Percentiles rank a stretch among this genome's conserved stretches.
Evolutionary conservation across 2,797 vertebrate species (phyloP).

Genomic region (Heteromormyrus szaboi): DNA sequence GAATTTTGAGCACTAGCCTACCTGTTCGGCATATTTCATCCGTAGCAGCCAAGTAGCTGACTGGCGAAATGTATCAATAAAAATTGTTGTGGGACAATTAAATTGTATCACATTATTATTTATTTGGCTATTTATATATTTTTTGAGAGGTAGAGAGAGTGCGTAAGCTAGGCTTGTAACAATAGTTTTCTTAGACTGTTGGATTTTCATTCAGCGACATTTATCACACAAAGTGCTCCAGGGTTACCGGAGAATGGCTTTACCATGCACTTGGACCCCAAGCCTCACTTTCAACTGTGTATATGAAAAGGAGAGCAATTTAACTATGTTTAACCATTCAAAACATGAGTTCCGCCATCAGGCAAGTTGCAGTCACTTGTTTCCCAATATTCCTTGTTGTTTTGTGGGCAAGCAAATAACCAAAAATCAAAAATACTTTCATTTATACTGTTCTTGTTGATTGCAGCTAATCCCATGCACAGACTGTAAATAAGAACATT

Average conservation of each 20-base stretch:
- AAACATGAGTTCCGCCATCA: background rate
- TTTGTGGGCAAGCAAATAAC: background rate
- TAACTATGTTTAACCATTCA: background rate
- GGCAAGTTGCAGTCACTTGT: background rate
- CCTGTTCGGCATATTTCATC: background rate
- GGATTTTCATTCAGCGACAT: background rate
- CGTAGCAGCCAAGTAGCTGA: background rate
- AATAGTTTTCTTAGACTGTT: background rate
- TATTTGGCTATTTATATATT: background rate
- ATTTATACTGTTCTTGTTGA: background rate
- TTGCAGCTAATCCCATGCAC: background rate
- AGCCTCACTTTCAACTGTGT: background rate
- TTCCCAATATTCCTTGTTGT: background rate
- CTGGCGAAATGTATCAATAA: background rate
- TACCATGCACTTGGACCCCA: background rate
- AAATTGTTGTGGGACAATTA: background rate
- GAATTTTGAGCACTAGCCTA: background rate
- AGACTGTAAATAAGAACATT: background rate
- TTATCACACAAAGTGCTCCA: background rate
- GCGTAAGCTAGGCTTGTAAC: background rate
- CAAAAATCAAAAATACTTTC: background rate
- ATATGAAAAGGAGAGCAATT: background rate
- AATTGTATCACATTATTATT: background rate
- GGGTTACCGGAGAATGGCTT: background rate
- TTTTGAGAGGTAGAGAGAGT: background rate